Evolutionary conservation across 2,888 invertebrate species (phyloP), one percentile per base, ranked within the genome.

Genomic region (Smittia aterrima): DNA sequence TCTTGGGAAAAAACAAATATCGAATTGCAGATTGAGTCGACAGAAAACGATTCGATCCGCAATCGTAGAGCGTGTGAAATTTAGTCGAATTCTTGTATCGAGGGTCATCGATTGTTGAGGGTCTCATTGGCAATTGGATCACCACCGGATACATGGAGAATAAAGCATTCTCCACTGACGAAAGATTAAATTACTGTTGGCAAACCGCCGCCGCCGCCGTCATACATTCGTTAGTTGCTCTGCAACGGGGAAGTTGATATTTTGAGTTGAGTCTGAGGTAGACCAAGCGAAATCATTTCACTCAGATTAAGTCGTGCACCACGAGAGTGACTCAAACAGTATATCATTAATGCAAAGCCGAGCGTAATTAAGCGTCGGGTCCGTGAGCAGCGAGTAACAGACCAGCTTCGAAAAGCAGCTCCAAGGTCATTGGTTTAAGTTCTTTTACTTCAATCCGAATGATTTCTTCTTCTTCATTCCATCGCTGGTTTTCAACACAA

Each of bases 381-480:
- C 64, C n/a, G 64, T 13, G 20, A 64, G 22, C 27, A 27, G 22
- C 64, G 16, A 58, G 22, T 22, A 58, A 22, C 20, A 3, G 24
- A 22, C 58, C 58, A 58, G 58, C 58, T 22, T 6, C 16, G 24
- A 58, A 22, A 24, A 64, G 64, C 64, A 27, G 62, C 38, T 72
- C 62, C 72, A 72, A 72, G 72, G 72, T 72, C 72, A 72, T 62
- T 54, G 27, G 22, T 70, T 68, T 38, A 38, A 72, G 72, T 72
- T 72, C 72, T 72, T 72, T 72, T 72, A 72, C 72, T 62, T 62
- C 72, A 20, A 62, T 27, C 20, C 64, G 20, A 27, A 13, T 64
- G 13, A n/a, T 64, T 64, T 64, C 18, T 58, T 4, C 22, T 27
- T 64, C 16, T 64, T 16, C 16, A 4, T 64, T 64, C 20, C 25